phyloP scores from a whole-genome alignment of 2,888 invertebrate genomes.

The Pyrrhia umbra region DNA sequence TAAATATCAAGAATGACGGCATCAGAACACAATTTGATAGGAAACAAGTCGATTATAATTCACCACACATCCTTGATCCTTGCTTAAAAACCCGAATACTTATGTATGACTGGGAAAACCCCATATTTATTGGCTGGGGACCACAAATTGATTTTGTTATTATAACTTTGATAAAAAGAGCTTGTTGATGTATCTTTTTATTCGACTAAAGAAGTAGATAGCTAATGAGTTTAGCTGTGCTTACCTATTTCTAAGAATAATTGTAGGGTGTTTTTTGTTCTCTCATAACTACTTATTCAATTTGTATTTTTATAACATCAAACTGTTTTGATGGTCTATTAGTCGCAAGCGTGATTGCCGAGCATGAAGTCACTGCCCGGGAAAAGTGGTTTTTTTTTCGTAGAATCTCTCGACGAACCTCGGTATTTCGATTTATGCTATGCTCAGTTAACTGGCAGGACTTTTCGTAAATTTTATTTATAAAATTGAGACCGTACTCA shows the following conservation, averaged over 20 bases:
- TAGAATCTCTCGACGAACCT: too few species aligned
- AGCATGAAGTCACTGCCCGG: too few species aligned
- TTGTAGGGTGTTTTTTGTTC: neutral
- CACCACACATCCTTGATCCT: neutral
- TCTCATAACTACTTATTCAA: too few species aligned
- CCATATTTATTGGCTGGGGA: neutral
- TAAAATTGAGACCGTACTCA: too few species aligned
- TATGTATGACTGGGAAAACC: neutral
- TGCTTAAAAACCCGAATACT: neutral
- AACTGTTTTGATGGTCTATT: too few species aligned
- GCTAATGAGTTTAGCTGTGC: neutral
- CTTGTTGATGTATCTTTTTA: neutral
- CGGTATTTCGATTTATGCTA: too few species aligned
- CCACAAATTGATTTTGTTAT: neutral
- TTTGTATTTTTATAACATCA: too few species aligned
- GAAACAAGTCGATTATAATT: conserved; percentile 16
- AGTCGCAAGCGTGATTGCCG: too few species aligned
- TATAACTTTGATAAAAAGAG: neutral
- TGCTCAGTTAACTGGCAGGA: too few species aligned
- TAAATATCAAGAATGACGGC: neutral
- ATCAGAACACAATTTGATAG: conserved; percentile 1
- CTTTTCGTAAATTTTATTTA: too few species aligned
- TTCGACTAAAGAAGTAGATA: neutral
- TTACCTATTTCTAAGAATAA: neutral
- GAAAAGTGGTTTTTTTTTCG: too few species aligned